A percentile compares a stretch with the other conserved stretches of the same genome.
Conservation (phyloP, 2,888 invertebrate genomes). For the Zaprionus lineosus region DNA sequence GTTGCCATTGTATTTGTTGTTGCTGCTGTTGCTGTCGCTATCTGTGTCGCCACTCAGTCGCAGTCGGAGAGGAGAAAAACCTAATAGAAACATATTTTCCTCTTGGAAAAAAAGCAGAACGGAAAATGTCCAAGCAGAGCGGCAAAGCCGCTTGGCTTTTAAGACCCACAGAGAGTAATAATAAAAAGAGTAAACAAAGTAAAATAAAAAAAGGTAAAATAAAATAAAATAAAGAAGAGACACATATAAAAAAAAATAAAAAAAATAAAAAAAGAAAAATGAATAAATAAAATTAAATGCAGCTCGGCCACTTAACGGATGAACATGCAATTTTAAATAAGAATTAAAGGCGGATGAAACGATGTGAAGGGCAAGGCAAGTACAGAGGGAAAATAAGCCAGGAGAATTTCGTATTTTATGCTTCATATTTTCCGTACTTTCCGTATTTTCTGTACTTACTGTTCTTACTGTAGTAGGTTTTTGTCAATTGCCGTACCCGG, state of each 20-base stretch:
- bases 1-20: no score
- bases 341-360: slow-evolving; percentile 61
- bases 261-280: slow-evolving; percentile 35
- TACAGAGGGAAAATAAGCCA: not conserved
- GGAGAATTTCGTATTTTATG: no score
- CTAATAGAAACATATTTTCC: slow-evolving; percentile 57
- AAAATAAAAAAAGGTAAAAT: slow-evolving; percentile 6
- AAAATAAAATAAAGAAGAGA: slow-evolving; percentile 6
- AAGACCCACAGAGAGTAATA: slow-evolving; percentile 25
- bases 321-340: slow-evolving; percentile 72
- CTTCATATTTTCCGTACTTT: slow-evolving; percentile 16
- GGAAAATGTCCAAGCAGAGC: slow-evolving; percentile 32
- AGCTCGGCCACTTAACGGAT: slow-evolving; percentile 69
- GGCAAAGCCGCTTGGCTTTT: slow-evolving; percentile 58
- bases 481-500: not conserved
- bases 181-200: slow-evolving; percentile 3
- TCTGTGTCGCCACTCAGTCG: not conserved
- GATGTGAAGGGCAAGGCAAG: slow-evolving; percentile 3
- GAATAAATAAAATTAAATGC: slow-evolving; percentile 74
- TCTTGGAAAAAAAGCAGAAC: slow-evolving; percentile 26
- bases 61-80: slow-evolving; percentile 29
- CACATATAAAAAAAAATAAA: slow-evolving; percentile 1
- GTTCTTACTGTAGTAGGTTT: no score
- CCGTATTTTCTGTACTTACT: no score
- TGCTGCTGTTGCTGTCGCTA: slow-evolving; percentile 6